Base-by-base conservation (phyloP, 2,888 invertebrate genomes). In the Sipunculus nudus region DNA sequence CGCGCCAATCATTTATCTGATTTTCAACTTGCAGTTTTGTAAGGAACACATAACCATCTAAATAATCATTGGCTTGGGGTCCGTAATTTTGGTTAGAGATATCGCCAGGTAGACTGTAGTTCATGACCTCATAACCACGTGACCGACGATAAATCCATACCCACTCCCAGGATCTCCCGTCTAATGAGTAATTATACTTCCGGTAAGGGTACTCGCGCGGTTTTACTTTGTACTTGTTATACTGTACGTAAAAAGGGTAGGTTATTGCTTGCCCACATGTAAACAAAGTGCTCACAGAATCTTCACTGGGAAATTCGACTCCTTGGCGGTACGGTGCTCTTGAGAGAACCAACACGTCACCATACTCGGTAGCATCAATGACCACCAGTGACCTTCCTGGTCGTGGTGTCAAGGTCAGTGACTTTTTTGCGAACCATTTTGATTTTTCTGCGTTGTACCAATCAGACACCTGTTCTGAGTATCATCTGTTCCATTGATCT, bases 81-180 rank as follows among this genome's bases (percentile, higher is more conserved):
- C 53, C 59, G 59, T 61, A 64, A 47, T 65, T 67, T 43, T 65
- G 64, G 31, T 61, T 61, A 1, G 64, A 64, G n/a, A 64, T 50
- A 43, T 67, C 67, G 1, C 64, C 64, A 1, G 46, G 10, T 8
- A 56, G 40, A 10, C 55, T 38, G 23, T 53, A 56, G 28, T 59
- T 38, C 26, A 40, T 10, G n/a, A 39, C 40, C n/a, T n/a, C n/a
- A n/a, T n/a, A n/a, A 8, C 47, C 53, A 4, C 47, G 31, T n/a
- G 58, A 53, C 21, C 67, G 40, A 16, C 64, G 46, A 52, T 67
- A 67, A n/a, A 61, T 48, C 67, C 64, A 67, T 16, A 61, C 47
- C 25, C 47, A 32, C 23, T 57, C 64, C 64, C 64, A 67, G 6
- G 52, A 10, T 19, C 21, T n/a, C 2, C 43, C 52, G 19, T 16